Evolutionary conservation across 2,888 invertebrate species (phyloP), one percentile per base, ranked within the genome.

Genomic region (Drosophila niveifrons): DNA sequence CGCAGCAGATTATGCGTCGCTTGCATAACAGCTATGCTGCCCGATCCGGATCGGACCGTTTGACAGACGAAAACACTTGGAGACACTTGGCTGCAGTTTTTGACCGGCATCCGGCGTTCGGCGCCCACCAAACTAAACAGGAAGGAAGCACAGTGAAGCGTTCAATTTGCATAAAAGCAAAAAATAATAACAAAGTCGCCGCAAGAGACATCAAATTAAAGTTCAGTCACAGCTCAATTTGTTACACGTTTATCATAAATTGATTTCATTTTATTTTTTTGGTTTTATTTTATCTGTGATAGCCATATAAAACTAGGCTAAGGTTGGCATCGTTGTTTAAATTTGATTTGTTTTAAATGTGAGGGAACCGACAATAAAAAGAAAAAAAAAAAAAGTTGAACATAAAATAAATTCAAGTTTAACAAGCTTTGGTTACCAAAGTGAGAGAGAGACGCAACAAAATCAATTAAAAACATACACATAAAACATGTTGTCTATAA

Each of bases 231-330:
- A 66, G 48, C 43, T 56, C 58, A 41, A 64, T 75, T 62, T 53
- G 57, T 41, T 36, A 43, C 31, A 44, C 29, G 44, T 44, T 61
- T 66, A 41, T 55, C 44, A 31, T 57, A 36, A 48, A 39, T 52
- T 46, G 17, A 51, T 39, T 61, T 44, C 15, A 34, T 36, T 55
- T 43, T 48, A 51, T 48, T 48, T 44, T 44, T 31, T 52, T 9
- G 13, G 17, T 29, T 67, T 41, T 29, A 23, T 44, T 51, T 73
- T 28, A 57, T n/a, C 2, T 34, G 34, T 15, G 46, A 36, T 46
- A 39, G 47, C 17, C 31, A 39, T 15, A 17, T 3, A 69, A 75
- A 79, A 66, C 57, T 76, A 79, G 78, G 79, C 79, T 66, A 78
- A 78, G 79, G 78, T 72, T 76, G 53, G 2, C 13, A 29, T 44